Evolutionary conservation across 2,113 vertebrate species (phyloP).

Genomic region (Balaeniceps rex): DNA sequence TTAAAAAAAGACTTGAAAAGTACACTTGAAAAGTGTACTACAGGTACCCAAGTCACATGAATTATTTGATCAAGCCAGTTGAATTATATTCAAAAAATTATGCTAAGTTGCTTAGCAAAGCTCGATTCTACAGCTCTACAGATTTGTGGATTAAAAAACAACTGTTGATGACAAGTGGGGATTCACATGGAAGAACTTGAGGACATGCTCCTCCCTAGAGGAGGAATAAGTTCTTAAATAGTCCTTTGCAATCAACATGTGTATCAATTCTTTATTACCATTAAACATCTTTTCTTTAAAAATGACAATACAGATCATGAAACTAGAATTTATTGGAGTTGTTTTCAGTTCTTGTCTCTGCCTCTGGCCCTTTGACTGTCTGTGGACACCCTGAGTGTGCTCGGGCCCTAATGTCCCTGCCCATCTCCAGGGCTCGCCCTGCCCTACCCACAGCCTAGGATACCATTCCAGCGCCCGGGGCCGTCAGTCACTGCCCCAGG

Average conservation of each 20-base stretch:
- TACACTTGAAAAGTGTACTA: background rate
- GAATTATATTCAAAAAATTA: background rate
- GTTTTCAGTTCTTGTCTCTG: background rate
- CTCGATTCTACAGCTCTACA: background rate
- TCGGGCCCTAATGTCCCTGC: background rate
- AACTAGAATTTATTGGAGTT: background rate
- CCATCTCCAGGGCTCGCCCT: fast-evolving
- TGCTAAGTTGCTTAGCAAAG: background rate
- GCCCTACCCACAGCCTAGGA: background rate
- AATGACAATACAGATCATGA: background rate
- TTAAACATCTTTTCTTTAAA: background rate
- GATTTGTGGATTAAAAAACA: background rate
- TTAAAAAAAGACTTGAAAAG: background rate
- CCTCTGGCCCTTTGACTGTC: background rate
- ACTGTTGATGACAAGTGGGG: background rate
- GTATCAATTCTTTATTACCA: background rate
- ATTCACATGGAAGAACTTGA: background rate
- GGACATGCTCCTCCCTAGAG: background rate
- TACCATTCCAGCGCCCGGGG: fast-evolving
- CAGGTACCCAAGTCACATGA: background rate
- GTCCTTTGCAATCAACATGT: background rate
- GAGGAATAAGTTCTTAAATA: background rate
- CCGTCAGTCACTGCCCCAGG: too few relatives aligned
- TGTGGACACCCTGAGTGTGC: background rate
- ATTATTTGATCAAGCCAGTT: background rate